Conservation (phyloP, 1,140 invertebrate genomes). For the Lepidostoma basale region DNA sequence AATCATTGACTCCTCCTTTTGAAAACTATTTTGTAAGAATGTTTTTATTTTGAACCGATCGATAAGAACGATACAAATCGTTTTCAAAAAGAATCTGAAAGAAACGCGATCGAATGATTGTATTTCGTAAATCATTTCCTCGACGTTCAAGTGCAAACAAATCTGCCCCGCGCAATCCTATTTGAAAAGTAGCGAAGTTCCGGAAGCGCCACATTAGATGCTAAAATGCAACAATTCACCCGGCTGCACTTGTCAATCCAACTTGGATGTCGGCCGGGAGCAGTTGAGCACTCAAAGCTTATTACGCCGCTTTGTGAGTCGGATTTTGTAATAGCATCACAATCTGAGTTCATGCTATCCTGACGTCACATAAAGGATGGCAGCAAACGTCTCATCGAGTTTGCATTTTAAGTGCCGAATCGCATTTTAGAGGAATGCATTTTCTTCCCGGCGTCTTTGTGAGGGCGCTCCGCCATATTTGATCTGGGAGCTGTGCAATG, state of each 20-base stretch:
- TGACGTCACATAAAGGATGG: constrained; percentile 12
- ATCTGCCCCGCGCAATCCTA: no score
- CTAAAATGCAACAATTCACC: neutral
- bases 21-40: no score
- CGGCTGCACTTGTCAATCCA: neutral
- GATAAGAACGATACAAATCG: no score
- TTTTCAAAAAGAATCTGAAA: no score
- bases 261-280: no score
- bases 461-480: neutral
- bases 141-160: no score
- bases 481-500: no score
- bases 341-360: constrained; percentile 19
- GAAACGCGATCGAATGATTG: no score
- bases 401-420: constrained; percentile 21
- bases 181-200: no score
- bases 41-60: no score
- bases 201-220: neutral
- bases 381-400: constrained; percentile 25
- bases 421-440: constrained; percentile 17
- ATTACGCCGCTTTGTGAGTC: constrained; percentile 17
- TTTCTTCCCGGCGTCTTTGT: neutral
- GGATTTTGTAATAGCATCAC: constrained; percentile 17
- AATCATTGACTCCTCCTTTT: no score
- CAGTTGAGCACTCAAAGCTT: neutral
- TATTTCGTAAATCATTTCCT: no score